Evolutionary conservation across 2,113 vertebrate species (phyloP).

Genomic region (Oceanodroma tethys): DNA sequence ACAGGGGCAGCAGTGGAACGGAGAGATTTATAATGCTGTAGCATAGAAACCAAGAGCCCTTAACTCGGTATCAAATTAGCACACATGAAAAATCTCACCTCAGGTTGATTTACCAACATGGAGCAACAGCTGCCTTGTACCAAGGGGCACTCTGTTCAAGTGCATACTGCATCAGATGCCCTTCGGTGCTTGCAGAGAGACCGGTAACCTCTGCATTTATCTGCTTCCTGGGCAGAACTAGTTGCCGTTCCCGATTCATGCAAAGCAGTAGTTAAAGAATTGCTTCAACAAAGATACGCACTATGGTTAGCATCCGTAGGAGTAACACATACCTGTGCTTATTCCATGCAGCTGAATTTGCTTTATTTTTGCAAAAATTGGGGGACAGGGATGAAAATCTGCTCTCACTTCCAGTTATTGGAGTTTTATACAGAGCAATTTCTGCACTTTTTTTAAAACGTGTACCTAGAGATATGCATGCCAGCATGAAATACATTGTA

Average conservation of each 20-base stretch:
- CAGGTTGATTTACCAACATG: not conserved
- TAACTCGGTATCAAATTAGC: not conserved
- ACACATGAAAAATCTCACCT: not conserved
- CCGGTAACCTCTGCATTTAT: not conserved
- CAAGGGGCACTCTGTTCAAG: not conserved
- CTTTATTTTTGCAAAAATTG: not conserved
- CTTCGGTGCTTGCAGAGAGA: not conserved
- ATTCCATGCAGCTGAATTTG: not conserved
- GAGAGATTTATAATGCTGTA: not conserved
- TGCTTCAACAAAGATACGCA: not conserved
- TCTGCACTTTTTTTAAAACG: not conserved
- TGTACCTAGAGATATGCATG: not conserved
- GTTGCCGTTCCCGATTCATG: not conserved
- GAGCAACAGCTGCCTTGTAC: not conserved
- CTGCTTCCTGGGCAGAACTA: not conserved
- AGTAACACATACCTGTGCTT: not conserved
- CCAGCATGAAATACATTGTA: fast-evolving
- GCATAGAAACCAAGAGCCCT: not conserved
- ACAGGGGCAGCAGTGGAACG: not conserved
- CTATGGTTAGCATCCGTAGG: not conserved
- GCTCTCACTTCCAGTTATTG: not conserved
- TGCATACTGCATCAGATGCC: not conserved
- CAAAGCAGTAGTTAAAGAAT: not conserved
- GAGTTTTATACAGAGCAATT: not conserved
- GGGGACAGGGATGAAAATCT: not conserved